Percentiles rank a stretch among this genome's conserved stretches.
Conservation (phyloP, 2,888 invertebrate species). For the Drosophila mimetica region DNA sequence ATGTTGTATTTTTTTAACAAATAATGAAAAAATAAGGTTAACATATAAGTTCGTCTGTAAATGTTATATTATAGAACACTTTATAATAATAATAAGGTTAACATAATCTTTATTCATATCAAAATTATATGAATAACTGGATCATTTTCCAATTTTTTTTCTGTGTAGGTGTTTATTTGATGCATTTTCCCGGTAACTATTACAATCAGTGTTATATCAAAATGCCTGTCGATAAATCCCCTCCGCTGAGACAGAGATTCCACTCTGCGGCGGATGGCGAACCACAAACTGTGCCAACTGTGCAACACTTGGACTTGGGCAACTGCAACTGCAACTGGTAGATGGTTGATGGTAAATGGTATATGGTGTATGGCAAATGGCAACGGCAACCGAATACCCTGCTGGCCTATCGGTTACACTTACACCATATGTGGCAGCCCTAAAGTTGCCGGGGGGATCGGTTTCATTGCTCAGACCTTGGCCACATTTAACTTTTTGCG, state of each 20-base stretch:
- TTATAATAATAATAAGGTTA: no score
- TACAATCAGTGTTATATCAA: no score
- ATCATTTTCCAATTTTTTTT: no score
- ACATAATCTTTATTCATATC: no score
- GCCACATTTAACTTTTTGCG: constrained; percentile 69
- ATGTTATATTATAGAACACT: no score
- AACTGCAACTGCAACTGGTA: constrained; percentile 12
- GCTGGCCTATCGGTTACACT: constrained; percentile 39
- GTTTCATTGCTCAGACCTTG: constrained; percentile 70
- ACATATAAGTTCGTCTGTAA: no score
- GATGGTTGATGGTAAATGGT: not conserved
- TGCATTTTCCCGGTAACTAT: no score
- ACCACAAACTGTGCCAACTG: constrained; percentile 46
- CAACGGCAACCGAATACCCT: constrained; percentile 40
- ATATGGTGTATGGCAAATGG: constrained; percentile 4
- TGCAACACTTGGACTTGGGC: constrained; percentile 40
- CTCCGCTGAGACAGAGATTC: constrained; percentile 17
- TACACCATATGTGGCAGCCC: constrained; percentile 55
- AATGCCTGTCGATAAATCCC: not conserved
- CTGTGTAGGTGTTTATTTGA: no score
- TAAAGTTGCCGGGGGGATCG: constrained; percentile 62
- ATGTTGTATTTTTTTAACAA: no score
- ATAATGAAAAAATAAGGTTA: no score
- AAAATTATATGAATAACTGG: no score
- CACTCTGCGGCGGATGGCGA: constrained; percentile 20